Percentiles rank a stretch among this genome's conserved stretches.
Evolutionary conservation across 2,888 invertebrate species (phyloP).

Genomic region (Druceiella hillmani): DNA sequence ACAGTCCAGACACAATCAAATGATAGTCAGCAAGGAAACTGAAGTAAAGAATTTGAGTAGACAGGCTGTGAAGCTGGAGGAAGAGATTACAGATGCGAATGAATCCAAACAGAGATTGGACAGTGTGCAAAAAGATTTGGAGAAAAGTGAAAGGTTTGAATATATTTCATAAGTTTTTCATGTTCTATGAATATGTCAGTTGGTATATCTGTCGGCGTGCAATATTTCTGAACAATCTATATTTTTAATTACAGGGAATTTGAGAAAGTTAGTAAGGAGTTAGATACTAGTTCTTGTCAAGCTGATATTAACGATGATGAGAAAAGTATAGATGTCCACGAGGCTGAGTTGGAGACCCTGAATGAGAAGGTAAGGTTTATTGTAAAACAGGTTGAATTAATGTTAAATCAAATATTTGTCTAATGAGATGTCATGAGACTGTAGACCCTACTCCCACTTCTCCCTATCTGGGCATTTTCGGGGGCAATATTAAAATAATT

Average conservation of each 20-base stretch:
- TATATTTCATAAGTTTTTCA: slow-evolving; percentile 17
- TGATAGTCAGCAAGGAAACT: slow-evolving; percentile 54
- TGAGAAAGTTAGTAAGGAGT: slow-evolving; percentile 39
- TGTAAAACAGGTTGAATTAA: background rate
- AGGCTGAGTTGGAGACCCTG: slow-evolving; percentile 53
- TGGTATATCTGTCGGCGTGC: no score
- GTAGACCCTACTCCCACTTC: background rate
- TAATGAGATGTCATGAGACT: background rate
- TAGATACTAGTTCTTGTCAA: slow-evolving; percentile 52
- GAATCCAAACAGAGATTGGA: slow-evolving; percentile 52
- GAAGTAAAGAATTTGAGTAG: slow-evolving; percentile 51
- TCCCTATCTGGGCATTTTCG: no score
- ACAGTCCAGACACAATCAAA: slow-evolving; percentile 60
- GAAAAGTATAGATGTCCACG: slow-evolving; percentile 50
- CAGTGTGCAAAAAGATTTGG: slow-evolving; percentile 44
- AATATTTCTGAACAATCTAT: no score
- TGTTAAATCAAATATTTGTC: background rate
- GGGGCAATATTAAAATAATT: no score
- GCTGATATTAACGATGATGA: slow-evolving; percentile 55
- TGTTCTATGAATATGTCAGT: slow-evolving; percentile 9
- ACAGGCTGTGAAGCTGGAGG: slow-evolving; percentile 50
- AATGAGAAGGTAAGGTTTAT: slow-evolving; percentile 53
- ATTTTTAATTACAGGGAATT: slow-evolving; percentile 34
- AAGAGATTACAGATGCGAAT: slow-evolving; percentile 56
- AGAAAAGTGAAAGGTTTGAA: slow-evolving; percentile 37